Conservation (phyloP, 2,888 invertebrate species). For the Halocaridina rubra region DNA sequence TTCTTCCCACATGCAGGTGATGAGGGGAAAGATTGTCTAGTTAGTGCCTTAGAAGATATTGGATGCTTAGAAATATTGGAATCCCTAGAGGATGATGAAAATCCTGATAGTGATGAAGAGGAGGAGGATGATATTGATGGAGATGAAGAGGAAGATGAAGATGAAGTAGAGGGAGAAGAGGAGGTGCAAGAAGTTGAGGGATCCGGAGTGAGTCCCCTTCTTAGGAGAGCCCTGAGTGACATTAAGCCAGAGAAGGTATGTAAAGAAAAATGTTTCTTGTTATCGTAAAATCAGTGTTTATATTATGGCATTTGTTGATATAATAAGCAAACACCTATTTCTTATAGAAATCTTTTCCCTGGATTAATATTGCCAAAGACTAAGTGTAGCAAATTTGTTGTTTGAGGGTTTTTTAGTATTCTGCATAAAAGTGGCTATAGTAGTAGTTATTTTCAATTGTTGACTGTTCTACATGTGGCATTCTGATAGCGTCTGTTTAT, state of each 20-base stretch:
- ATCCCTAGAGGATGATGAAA: constrained; percentile 73
- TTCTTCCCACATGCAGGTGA: constrained; percentile 56
- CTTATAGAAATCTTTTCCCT: too few relatives aligned
- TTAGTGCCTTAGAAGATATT: constrained; percentile 41
- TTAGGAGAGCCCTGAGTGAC: background rate
- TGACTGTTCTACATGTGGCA: too few relatives aligned
- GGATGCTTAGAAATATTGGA: constrained; percentile 66
- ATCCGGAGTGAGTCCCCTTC: constrained; percentile 51
- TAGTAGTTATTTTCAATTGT: too few relatives aligned
- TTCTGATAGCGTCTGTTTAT: too few relatives aligned
- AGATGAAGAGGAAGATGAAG: constrained; percentile 64
- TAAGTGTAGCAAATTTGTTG: too few relatives aligned
- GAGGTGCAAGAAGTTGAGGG: constrained; percentile 57
- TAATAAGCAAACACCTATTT: background rate
- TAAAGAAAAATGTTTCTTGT: too few relatives aligned
- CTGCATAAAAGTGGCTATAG: too few relatives aligned
- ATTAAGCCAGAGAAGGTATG: constrained; percentile 24
- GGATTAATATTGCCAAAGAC: too few relatives aligned
- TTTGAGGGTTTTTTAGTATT: too few relatives aligned
- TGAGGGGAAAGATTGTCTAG: constrained; percentile 49
- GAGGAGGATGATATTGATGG: constrained; percentile 51
- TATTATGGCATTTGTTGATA: too few relatives aligned
- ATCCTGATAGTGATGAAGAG: constrained; percentile 70
- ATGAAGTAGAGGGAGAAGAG: constrained; percentile 70
- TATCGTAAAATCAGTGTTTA: too few relatives aligned